Evolutionary conservation across 2,888 invertebrate genomes (phyloP), one percentile per base, ranked within the genome.

Genomic region (Melanophora roralis): DNA sequence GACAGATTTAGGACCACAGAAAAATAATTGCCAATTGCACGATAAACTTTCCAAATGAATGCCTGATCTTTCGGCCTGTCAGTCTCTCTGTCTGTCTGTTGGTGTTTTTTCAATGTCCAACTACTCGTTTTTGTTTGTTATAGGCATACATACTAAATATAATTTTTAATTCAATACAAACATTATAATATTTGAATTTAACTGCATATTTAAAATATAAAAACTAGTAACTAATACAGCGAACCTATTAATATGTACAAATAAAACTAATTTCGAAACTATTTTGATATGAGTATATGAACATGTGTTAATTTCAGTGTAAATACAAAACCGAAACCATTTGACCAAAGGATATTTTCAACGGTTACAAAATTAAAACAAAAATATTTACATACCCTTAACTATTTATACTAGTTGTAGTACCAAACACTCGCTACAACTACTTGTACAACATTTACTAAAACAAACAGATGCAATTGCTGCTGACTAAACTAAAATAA

Each of bases 1-100:
- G 69, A 40, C 65, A 80, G 76, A 83, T 82, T 83, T 82, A 83
- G 81, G 81, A 59, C 71, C 72, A 74, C 67, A 62, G 74, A 71
- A 76, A 82, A 82, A 82, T 82, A 82, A 82, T 81, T 82, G 81
- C 81, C 69, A 77, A 76, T 76, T 76, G 78, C 65, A 81, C 80
- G 81, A 78, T 68, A 80, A 81, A 75, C 80, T 78, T 74, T 81
- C 76, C 69, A 76, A 76, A 73, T 77, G 74, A 81, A 74, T 81
- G 81, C 55, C 51, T 59, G 43, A n/a, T n/a, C n/a, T n/a, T n/a
- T n/a, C n/a, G n/a, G n/a, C n/a, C 40, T 65, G 65, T 47, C 55
- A 40, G 34, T 27, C 6, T 6, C 6, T 3, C 6, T 27, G 60
- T 55, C 32, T 43, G 34, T 36, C 19, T 47, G 36, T 21, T 40